Conservation (phyloP, 1,140 invertebrate genomes). For the Bombus sibiricus region DNA sequence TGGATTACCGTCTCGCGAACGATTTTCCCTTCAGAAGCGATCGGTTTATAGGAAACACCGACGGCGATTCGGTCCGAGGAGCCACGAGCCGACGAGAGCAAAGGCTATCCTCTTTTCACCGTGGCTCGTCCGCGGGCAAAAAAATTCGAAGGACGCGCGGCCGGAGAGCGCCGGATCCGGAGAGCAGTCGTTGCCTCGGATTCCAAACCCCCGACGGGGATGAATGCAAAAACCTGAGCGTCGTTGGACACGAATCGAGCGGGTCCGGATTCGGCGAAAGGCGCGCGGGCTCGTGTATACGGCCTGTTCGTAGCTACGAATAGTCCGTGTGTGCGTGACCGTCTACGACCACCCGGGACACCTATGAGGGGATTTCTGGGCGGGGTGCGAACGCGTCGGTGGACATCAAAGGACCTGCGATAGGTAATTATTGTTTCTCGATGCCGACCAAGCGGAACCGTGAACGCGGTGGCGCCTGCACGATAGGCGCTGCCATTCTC, state of each 20-base stretch:
- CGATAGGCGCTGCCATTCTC: constrained; percentile 77
- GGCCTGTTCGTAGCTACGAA: constrained; percentile 8
- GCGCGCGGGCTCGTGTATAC: constrained; percentile 18
- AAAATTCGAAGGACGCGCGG: constrained; percentile 25
- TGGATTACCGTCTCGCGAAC: not conserved
- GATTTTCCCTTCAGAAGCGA: not conserved
- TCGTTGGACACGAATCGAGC: constrained; percentile 19
- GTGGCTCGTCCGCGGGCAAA: not conserved
- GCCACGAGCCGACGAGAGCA: not conserved
- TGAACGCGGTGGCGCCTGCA: constrained; percentile 76
- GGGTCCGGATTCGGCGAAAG: constrained; percentile 27
- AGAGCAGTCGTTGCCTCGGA: not conserved
- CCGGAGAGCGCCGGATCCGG: not conserved
- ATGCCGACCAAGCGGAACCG: constrained; percentile 68
- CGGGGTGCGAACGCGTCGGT: constrained; percentile 79
- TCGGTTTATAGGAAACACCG: not conserved
- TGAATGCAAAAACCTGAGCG: constrained; percentile 30
- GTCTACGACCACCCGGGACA: constrained; percentile 71
- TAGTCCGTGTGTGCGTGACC: constrained; percentile 60
- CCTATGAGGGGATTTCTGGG: constrained; percentile 71
- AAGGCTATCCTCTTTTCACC: not conserved
- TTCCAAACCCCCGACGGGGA: constrained; percentile 19
- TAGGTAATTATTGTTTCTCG: constrained; percentile 81
- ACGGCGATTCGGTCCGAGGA: not conserved
- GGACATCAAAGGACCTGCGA: constrained; percentile 78